These are phyloP conservation scores for Lochmaea crataegi DNA, from an alignment of 2,888 invertebrate species.

Conservation along the genomic window DNA sequence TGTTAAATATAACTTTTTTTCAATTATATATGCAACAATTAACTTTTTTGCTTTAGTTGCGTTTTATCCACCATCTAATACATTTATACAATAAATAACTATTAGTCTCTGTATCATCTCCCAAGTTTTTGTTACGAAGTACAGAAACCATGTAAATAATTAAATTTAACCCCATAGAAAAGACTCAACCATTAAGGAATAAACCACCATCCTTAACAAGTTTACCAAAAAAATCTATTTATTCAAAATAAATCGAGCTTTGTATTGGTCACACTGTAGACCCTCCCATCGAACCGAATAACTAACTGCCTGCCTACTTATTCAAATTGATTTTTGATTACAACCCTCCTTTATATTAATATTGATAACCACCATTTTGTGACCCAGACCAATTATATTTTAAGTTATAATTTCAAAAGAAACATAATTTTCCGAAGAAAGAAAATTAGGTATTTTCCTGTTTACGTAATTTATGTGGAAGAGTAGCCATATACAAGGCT, in stretches of 20 bases:
- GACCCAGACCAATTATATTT: slow-evolving; percentile 38
- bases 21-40: too few species aligned
- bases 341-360: slow-evolving; percentile 37
- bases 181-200: too few species aligned
- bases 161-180: too few species aligned
- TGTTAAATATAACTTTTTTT: too few species aligned
- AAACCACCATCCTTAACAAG: too few species aligned
- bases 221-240: too few species aligned
- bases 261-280: slow-evolving; percentile 6
- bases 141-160: too few species aligned
- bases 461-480: slow-evolving; percentile 22
- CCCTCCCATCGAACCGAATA: slow-evolving; percentile 22
- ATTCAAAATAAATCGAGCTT: neutral
- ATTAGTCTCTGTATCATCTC: too few species aligned
- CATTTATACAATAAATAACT: too few species aligned
- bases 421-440: slow-evolving; percentile 22
- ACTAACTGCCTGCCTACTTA: slow-evolving; percentile 30
- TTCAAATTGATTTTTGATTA: slow-evolving; percentile 43
- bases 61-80: too few species aligned
- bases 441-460: slow-evolving; percentile 25
- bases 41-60: too few species aligned
- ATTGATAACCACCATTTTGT: slow-evolving; percentile 41
- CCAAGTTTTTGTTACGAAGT: too few species aligned
- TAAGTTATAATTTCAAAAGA: slow-evolving; percentile 25
- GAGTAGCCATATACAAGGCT: slow-evolving; percentile 5